These are phyloP conservation scores for Tarsius wallacei DNA, from an alignment of 2,797 vertebrate species.

Conservation along the genomic window DNA sequence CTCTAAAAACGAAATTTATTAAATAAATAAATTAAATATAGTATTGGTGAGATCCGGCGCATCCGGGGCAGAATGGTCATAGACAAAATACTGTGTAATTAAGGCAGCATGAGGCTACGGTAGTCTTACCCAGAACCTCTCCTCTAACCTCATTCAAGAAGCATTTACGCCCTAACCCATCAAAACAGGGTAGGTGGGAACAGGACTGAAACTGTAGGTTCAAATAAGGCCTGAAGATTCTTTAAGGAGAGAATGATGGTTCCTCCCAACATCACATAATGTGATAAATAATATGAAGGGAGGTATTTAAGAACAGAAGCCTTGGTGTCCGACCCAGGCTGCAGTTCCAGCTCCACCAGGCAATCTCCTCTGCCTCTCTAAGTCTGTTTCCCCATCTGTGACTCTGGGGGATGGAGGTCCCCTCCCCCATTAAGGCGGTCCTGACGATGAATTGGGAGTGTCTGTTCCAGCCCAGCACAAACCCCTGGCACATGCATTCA, in stretches of 20 bases:
- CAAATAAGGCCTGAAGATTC: background rate
- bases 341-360: background rate
- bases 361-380: background rate
- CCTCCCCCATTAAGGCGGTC: fast-evolving
- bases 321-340: background rate
- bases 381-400: background rate
- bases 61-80: no score
- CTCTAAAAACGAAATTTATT: background rate
- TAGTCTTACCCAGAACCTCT: background rate
- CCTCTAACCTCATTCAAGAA: background rate
- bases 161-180: background rate
- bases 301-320: background rate
- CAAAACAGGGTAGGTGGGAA: background rate
- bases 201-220: background rate
- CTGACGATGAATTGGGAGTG: background rate
- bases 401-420: background rate
- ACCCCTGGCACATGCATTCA: no score
- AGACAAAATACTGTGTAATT: no score
- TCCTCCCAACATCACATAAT: background rate
- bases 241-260: background rate
- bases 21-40: background rate
- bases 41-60: no score
- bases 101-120: background rate
- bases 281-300: background rate
- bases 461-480: no score